Percentiles rank a stretch among this genome's conserved stretches.
Evolutionary conservation across 2,797 vertebrate species (phyloP).

Genomic region (Toxotes lorentzi): DNA sequence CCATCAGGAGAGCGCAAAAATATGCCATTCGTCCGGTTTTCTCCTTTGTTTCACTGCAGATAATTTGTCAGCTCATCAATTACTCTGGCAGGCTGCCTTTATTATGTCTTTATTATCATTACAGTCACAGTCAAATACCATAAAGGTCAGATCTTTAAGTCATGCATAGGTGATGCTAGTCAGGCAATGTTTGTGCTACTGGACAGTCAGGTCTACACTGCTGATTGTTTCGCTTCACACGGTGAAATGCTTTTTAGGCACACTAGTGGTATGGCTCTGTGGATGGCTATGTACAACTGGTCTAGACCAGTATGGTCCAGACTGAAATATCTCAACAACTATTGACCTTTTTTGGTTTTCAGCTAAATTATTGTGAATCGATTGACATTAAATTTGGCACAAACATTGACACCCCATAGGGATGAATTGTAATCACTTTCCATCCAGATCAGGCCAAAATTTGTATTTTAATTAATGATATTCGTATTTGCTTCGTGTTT

Average conservation of each 20-base stretch:
- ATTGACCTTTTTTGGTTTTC: too few species aligned
- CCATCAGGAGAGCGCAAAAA: slow-evolving; percentile 44
- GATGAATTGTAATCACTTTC: not conserved
- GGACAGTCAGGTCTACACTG: slow-evolving; percentile 48
- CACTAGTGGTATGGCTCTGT: not conserved
- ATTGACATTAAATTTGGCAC: too few species aligned
- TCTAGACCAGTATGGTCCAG: too few species aligned
- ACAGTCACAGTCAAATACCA: slow-evolving; percentile 37
- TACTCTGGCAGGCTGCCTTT: slow-evolving; percentile 3
- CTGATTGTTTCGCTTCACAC: not conserved
- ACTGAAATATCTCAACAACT: not conserved
- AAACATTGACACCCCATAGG: not conserved
- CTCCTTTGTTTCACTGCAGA: slow-evolving; percentile 27
- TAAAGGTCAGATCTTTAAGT: slow-evolving; percentile 24
- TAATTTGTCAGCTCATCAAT: slow-evolving; percentile 37
- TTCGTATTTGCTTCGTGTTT: not conserved
- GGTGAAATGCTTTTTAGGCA: not conserved
- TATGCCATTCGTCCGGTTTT: slow-evolving; percentile 77
- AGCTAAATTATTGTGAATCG: too few species aligned
- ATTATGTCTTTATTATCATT: slow-evolving; percentile 16
- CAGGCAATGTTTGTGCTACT: not conserved
- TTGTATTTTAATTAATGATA: not conserved
- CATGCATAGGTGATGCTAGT: not conserved
- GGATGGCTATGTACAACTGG: not conserved
- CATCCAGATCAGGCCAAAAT: not conserved